Evolutionary conservation across 2,797 vertebrate species (phyloP).

Genomic region (Anguilla anguilla): DNA sequence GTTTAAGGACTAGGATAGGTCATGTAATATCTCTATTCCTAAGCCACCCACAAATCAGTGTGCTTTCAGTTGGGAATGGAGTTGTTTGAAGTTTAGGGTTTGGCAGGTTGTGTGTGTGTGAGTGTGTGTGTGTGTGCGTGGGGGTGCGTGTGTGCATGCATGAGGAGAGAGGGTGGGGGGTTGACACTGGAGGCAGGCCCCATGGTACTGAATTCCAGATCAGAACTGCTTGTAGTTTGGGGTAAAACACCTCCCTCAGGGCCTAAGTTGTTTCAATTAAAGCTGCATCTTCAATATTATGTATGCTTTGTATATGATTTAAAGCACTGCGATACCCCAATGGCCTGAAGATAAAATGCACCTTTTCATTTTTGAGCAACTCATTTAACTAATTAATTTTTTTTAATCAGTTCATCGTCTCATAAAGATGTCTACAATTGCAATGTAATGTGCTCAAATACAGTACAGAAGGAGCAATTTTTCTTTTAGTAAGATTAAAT

Average conservation of each 20-base stretch:
- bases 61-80: too few relatives aligned
- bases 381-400: conserved; percentile 6
- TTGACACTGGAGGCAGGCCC: not conserved
- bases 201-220: not conserved
- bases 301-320: not conserved
- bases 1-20: too few relatives aligned
- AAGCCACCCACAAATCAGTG: too few relatives aligned
- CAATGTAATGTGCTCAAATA: not conserved
- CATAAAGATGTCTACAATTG: not conserved
- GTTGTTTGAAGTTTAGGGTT: not conserved
- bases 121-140: not conserved
- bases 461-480: not conserved
- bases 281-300: not conserved
- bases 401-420: not conserved
- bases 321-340: not conserved
- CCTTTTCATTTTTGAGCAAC: not conserved
- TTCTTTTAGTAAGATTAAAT: not conserved
- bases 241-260: not conserved
- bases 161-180: not conserved
- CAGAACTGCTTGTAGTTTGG: not conserved
- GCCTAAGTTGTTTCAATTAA: not conserved
- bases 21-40: too few relatives aligned
- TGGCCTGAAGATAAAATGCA: not conserved
- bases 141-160: not conserved
- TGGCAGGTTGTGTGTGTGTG: not conserved